These are phyloP conservation scores for Tadarida brasiliensis DNA, from an alignment of 2,797 vertebrate species.

Conservation along the genomic window DNA sequence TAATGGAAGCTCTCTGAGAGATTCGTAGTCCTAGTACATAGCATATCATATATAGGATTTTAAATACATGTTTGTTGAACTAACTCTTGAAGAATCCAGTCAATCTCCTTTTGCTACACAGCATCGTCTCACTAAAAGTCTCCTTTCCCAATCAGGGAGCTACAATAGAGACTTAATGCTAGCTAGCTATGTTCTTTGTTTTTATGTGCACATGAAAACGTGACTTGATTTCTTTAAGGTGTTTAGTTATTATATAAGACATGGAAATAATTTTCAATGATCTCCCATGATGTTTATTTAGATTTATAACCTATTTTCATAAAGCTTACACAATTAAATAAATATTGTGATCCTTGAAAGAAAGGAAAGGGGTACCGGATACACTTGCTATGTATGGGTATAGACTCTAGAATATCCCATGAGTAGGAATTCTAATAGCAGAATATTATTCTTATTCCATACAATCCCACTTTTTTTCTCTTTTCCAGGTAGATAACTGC, in stretches of 20 bases:
- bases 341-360: background rate
- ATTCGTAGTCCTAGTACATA: background rate
- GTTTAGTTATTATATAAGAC: background rate
- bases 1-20: background rate
- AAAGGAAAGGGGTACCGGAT: background rate
- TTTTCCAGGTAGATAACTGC: background rate
- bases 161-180: background rate
- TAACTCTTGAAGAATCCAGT: background rate
- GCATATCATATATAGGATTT: background rate
- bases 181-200: background rate
- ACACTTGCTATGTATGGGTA: background rate
- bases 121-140: background rate
- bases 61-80: background rate
- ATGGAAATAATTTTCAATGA: background rate
- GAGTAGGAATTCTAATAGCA: background rate
- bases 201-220: background rate
- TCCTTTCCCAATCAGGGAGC: background rate
- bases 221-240: background rate
- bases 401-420: background rate
- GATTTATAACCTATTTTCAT: background rate
- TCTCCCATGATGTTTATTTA: conserved; percentile 13
- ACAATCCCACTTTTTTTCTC: background rate
- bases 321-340: conserved; percentile 32
- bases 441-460: background rate
- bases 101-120: background rate